Conservation (phyloP, 2,888 invertebrate species). For the Stenoptilia bipunctidactyla region DNA sequence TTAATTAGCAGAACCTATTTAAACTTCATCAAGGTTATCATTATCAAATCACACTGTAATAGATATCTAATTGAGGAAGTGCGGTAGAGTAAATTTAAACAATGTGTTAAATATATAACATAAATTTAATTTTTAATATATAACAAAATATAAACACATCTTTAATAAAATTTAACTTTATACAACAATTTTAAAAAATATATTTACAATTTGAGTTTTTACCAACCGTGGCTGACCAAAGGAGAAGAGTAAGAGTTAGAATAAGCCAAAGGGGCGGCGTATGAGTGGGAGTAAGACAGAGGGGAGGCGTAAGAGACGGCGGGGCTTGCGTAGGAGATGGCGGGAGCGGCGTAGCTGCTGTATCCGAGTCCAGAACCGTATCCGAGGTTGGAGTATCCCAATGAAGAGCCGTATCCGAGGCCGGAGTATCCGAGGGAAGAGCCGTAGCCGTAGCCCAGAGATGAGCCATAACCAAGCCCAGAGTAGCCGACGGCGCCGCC, state of each 20-base stretch:
- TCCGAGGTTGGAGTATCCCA: slow-evolving; percentile 14
- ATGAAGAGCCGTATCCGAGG: slow-evolving; percentile 10
- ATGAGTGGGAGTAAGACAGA: not conserved
- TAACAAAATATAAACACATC: too few relatives aligned
- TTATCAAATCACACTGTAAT: too few relatives aligned
- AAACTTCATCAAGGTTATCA: too few relatives aligned
- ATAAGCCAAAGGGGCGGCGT: not conserved
- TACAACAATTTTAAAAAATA: too few relatives aligned
- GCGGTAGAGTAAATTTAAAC: too few relatives aligned
- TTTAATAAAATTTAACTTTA: too few relatives aligned
- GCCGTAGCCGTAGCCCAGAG: not conserved
- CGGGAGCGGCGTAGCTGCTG: slow-evolving; percentile 13
- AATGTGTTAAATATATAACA: too few relatives aligned
- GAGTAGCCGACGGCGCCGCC: slow-evolving; percentile 9
- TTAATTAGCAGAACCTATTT: too few relatives aligned
- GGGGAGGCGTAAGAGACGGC: slow-evolving; percentile 15
- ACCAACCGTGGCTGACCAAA: not conserved
- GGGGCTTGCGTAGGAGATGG: slow-evolving; percentile 26
- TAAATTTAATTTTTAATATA: too few relatives aligned
- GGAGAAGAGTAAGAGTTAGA: not conserved
- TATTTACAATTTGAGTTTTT: too few relatives aligned
- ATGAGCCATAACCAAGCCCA: slow-evolving; percentile 19
- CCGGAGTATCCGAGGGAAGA: slow-evolving; percentile 17
- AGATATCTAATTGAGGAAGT: too few relatives aligned
- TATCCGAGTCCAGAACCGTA: not conserved